Evolutionary conservation across 2,113 vertebrate genomes (phyloP).

Genomic region (Neolamprologus caudopunctatus): DNA sequence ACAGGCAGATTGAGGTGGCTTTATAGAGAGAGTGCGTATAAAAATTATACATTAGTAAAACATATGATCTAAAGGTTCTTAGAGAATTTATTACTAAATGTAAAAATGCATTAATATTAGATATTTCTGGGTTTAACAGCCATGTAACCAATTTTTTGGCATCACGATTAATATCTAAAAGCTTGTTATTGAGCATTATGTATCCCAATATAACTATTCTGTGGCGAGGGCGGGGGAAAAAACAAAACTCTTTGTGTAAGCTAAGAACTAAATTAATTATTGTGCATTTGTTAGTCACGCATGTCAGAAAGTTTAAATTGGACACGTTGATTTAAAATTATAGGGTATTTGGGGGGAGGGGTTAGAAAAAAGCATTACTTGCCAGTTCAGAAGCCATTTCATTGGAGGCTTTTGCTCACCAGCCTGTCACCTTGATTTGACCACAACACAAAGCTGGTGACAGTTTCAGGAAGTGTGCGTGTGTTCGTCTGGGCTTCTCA

Average conservation of each 20-base stretch:
- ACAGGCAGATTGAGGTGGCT: background rate
- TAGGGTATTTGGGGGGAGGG: background rate
- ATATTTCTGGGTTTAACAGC: background rate
- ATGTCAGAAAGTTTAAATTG: background rate
- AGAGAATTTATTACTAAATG: background rate
- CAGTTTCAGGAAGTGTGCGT: conserved; percentile 45
- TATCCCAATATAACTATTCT: background rate
- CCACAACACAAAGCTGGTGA: conserved; percentile 40
- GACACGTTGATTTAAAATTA: background rate
- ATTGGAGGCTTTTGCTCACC: conserved; percentile 24
- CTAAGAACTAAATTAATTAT: background rate
- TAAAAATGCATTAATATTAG: background rate
- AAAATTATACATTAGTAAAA: background rate
- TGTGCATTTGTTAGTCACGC: background rate
- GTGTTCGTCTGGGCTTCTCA: conserved; percentile 44
- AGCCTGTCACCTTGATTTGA: conserved; percentile 52
- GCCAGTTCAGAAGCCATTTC: conserved; percentile 16
- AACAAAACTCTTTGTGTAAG: background rate
- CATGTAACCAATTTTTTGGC: background rate
- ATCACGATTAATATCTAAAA: background rate
- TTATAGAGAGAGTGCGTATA: background rate
- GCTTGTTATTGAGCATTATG: background rate
- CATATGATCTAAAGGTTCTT: background rate
- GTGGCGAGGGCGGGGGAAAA: background rate
- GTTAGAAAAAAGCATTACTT: background rate